Conservation (phyloP, 2,888 invertebrate species). For the Diarsia rubi region DNA sequence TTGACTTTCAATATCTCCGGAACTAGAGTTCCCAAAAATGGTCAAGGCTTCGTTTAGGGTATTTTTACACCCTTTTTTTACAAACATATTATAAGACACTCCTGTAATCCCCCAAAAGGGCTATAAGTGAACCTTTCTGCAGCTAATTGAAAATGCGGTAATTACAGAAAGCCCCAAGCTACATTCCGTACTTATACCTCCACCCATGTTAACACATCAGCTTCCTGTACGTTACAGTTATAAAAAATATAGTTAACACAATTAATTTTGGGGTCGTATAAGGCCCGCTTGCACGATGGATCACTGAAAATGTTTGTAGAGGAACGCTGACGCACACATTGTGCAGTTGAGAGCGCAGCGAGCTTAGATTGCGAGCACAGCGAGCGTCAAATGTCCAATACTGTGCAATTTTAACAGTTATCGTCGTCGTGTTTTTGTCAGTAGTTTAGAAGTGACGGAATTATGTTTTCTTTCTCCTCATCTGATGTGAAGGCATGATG, state of each 20-base stretch:
- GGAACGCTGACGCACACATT: too few relatives aligned
- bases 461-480: background rate
- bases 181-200: background rate
- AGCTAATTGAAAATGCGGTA: background rate
- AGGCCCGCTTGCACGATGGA: too few relatives aligned
- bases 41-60: background rate
- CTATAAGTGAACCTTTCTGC: background rate
- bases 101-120: background rate
- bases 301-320: too few relatives aligned
- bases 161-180: slow-evolving; percentile 2
- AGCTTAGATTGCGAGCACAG: too few relatives aligned
- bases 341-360: too few relatives aligned
- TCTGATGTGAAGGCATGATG: background rate
- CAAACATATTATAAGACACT: too few relatives aligned
- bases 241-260: background rate
- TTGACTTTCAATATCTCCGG: background rate
- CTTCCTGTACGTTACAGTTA: background rate
- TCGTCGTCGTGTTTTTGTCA: background rate
- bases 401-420: background rate
- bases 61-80: background rate
- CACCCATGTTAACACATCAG: background rate
- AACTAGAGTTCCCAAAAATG: background rate
- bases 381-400: too few relatives aligned
- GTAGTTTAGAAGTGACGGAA: too few relatives aligned
- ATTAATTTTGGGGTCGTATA: background rate